Evolutionary conservation across 2,113 vertebrate species (phyloP), one percentile per base, ranked within the genome.

Genomic region (Oryzias melastigma): DNA sequence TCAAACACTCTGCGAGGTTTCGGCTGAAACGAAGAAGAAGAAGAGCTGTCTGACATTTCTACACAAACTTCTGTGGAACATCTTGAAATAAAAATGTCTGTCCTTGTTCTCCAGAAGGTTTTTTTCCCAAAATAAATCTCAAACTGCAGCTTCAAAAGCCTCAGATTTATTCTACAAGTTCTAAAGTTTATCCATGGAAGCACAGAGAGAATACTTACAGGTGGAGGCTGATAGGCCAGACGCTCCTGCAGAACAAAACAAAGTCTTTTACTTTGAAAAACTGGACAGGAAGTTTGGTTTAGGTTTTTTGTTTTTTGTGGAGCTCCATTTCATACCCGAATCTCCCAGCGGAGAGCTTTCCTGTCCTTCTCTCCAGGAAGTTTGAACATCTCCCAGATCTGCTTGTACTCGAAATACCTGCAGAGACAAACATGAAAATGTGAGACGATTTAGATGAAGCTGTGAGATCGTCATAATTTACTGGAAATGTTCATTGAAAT

Each of bases 351-450:
- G 2, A 93, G 67, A 6, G 74, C 68, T 52, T 75, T 87, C 43
- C 89, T 75, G 65, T 90, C 80, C 6, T n/a, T 81, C 71, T 93
- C 91, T 73, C 91, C 92, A 10, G 92, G 88, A 13, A 87, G 52
- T 63, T 85, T 89, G 48, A 90, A 90, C 72, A 71, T 65, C 14
- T 92, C 92, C 92, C 92, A 93, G 6, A 88, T 59, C 60, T 91
- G 86, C 52, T 93, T 93, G 18, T 93, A 93, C 70, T 92, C 82
- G 52, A 90, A 91, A 84, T 93, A 93, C 73, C 92, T 93, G 71
- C 54, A 52, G 40, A 58, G 29, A 44, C 0, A 27, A 27, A 5
- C 25, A 27, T 3, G 1, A 27, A 27, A 27, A 7, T 1, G 8
- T 10, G 29, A 10, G 29, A 35, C 10, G 29, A 2, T 35, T 35